A percentile compares a stretch with the other conserved stretches of the same genome.
These are phyloP conservation scores for Stenichneumon culpator DNA, from an alignment of 2,888 invertebrate genomes.

Conservation along the genomic window DNA sequence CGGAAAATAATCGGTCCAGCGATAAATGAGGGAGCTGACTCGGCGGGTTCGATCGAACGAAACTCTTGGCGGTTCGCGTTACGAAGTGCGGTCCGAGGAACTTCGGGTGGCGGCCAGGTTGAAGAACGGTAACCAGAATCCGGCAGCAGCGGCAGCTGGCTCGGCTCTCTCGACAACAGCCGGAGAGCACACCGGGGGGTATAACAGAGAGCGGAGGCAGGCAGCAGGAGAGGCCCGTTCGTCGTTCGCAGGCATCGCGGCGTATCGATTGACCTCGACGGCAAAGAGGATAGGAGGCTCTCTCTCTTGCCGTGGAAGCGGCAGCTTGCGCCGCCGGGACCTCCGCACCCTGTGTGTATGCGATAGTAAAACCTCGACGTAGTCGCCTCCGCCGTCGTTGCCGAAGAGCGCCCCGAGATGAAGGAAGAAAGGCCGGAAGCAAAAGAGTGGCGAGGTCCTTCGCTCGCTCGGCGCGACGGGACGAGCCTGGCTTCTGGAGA, in stretches of 20 bases:
- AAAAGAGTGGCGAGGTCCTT: constrained; percentile 52
- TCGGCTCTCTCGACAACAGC: constrained; percentile 46
- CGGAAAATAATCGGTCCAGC: neutral
- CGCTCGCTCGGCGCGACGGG: constrained; percentile 44
- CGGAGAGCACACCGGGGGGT: constrained; percentile 24
- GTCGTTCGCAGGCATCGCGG: constrained; percentile 70
- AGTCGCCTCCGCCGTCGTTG: constrained; percentile 44
- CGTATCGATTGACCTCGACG: constrained; percentile 74
- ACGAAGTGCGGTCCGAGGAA: constrained; percentile 11
- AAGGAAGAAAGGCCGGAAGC: constrained; percentile 55
- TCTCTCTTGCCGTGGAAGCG: constrained; percentile 26
- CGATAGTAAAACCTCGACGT: constrained; percentile 57
- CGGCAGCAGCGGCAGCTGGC: neutral
- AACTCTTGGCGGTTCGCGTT: neutral
- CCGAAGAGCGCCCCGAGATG: constrained; percentile 17
- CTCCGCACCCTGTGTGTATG: constrained; percentile 49
- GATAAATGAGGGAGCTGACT: neutral
- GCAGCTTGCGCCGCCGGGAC: constrained; percentile 58
- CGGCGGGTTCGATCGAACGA: constrained; percentile 16
- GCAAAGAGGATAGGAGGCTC: constrained; percentile 61
- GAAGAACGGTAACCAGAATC: constrained; percentile 12
- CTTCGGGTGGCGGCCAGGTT: constrained; percentile 20
- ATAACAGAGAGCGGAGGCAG: constrained; percentile 30
- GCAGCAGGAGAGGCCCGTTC: constrained; percentile 63
- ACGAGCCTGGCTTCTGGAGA: constrained; percentile 61